A percentile compares a stretch with the other conserved stretches of the same genome.
phyloP scores from a whole-genome alignment of 2,113 vertebrate genomes.

The Tachuris rubrigastra region DNA sequence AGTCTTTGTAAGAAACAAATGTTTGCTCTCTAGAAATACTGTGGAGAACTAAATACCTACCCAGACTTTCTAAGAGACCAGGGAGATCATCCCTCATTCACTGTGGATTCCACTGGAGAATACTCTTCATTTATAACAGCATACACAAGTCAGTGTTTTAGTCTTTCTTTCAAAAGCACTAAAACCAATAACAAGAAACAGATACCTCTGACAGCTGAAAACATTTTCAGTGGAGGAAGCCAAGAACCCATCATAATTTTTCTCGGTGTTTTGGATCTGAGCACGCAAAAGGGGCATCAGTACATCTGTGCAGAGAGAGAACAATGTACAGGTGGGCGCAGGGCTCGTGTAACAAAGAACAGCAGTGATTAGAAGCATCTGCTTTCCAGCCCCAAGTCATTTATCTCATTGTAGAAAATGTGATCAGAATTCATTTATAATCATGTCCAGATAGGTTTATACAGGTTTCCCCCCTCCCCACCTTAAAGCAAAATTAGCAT shows the following conservation, averaged over 20 bases:
- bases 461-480: background rate
- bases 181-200: constrained; percentile 84
- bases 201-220: constrained; percentile 69
- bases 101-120: constrained; percentile 19
- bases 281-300: constrained; percentile 71
- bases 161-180: constrained; percentile 59
- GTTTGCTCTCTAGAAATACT: background rate
- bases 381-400: constrained; percentile 41
- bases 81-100: constrained; percentile 26
- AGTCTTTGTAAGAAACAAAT: background rate
- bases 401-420: constrained; percentile 64
- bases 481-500: constrained; percentile 21
- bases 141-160: constrained; percentile 51
- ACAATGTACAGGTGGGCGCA: constrained; percentile 60
- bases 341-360: constrained; percentile 53
- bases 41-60: background rate
- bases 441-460: constrained; percentile 41
- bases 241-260: constrained; percentile 78
- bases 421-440: constrained; percentile 65
- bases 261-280: constrained; percentile 67
- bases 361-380: constrained; percentile 33
- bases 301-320: constrained; percentile 54
- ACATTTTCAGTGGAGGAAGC: constrained; percentile 77
- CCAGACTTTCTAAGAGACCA: background rate
- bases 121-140: constrained; percentile 52